These are phyloP conservation scores for Drosophila parthenogenetica DNA, from an alignment of 2,888 invertebrate genomes.

Conservation along the genomic window DNA sequence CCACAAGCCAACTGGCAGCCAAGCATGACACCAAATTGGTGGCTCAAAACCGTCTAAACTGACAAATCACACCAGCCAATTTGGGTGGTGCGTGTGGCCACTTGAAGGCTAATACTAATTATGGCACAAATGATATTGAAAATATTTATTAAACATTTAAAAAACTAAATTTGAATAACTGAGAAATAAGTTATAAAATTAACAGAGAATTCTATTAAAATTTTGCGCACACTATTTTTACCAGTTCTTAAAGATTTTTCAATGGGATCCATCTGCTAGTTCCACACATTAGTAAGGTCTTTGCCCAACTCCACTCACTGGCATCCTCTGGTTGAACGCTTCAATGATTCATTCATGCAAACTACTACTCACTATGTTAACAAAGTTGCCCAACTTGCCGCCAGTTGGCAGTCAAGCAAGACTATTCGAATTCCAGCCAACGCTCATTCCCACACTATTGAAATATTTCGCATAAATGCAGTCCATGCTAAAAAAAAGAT, in stretches of 20 bases:
- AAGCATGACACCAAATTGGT: slow-evolving; percentile 78
- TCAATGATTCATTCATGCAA: slow-evolving; percentile 40
- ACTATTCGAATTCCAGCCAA: slow-evolving; percentile 47
- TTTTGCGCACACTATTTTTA: no score
- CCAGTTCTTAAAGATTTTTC: background rate
- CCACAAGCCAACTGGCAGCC: slow-evolving; percentile 61
- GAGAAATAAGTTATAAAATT: no score
- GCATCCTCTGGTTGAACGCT: slow-evolving; percentile 33
- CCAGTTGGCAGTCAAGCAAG: slow-evolving; percentile 35
- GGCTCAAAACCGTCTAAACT: slow-evolving; percentile 47
- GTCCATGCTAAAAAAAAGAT: slow-evolving; percentile 26
- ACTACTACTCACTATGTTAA: slow-evolving; percentile 11
- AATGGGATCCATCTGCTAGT: slow-evolving; percentile 6
- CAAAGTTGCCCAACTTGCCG: slow-evolving; percentile 42
- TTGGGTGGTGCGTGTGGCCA: slow-evolving; percentile 31
- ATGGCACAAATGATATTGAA: slow-evolving; percentile 34
- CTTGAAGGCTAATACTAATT: slow-evolving; percentile 44
- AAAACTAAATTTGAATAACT: background rate
- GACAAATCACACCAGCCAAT: slow-evolving; percentile 19
- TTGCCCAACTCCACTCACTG: slow-evolving; percentile 4
- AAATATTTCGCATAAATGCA: slow-evolving; percentile 75
- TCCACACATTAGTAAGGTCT: background rate
- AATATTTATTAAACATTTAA: slow-evolving; percentile 3
- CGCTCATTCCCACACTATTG: slow-evolving; percentile 73
- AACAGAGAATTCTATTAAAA: no score